Evolutionary conservation across 2,888 invertebrate species (phyloP), one percentile per base, ranked within the genome.

Genomic region (Chrysolina americana): DNA sequence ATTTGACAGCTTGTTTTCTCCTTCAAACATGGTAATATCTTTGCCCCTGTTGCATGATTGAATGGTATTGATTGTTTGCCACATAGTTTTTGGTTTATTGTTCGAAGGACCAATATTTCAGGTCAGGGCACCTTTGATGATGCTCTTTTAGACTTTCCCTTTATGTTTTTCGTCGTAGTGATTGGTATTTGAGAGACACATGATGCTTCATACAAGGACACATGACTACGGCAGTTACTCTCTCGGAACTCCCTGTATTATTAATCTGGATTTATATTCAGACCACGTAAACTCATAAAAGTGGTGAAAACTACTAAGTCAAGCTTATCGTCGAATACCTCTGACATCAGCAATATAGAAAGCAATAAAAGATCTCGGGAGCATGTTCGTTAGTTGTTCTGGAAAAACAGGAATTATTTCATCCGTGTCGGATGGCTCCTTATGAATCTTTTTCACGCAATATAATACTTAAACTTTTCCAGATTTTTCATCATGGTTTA

Each of bases 201-300:
- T 28, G 28, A 3, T 28, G 28, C 28, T 28, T 28, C 28, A 28
- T 2, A 28, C 5, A 28, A 28, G 28, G 53, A 17, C 17, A 10
- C 17, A 19, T 53, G 10, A 19, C 19, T 17, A 19, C 19, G 17
- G 53, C 53, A 3, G 17, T 11, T 4, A 19, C 19, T 21, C 5
- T 19, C 15, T 10, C 53, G 21, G 53, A 53, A 21, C 19, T 53
- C 19, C 53, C 19, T 3, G 53, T 53, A 17, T 48, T n/a, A 53
- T 53, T 53, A 17, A 53, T 53, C 53, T 11, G 11, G 19, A 53
- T 5, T 19, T 11, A 53, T 53, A 53, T 53, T 53, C 4, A 11
- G 19, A 21, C 17, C 53, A 53, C 53, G 53, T 53, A 21, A 53
- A 53, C 53, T 19, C 21, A 53, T 53, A 53, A 53, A 53, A 53